Conservation (phyloP, 2,797 vertebrate genomes). For the Phoxinus dragarum region DNA sequence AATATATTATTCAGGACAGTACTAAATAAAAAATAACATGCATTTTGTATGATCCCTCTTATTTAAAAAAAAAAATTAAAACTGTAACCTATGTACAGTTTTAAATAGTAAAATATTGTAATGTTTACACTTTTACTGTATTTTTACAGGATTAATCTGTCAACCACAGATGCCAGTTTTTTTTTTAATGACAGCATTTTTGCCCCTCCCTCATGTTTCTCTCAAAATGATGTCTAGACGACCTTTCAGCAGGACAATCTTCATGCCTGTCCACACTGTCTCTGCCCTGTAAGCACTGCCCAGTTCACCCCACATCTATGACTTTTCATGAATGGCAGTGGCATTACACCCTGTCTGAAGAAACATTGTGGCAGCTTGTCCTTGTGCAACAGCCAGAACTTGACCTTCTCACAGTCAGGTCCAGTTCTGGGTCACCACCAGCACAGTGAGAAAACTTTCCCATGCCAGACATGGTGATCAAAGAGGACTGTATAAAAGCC, state of each 20-base stretch:
- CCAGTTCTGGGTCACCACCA: constrained; percentile 1
- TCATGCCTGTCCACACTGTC: neutral
- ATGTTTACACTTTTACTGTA: no score
- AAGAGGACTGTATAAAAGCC: neutral
- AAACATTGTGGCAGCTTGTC: constrained; percentile 1
- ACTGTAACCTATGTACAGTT: no score
- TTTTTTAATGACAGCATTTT: neutral
- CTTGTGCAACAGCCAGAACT: neutral
- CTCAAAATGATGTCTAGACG: neutral
- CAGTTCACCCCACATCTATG: constrained; percentile 1
- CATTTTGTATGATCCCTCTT: no score
- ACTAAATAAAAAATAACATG: no score
- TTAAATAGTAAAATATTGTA: no score
- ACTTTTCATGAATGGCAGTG: neutral
- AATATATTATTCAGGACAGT: no score
- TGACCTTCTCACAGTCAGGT: constrained; percentile 22
- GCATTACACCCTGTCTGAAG: constrained; percentile 2
- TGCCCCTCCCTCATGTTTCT: neutral
- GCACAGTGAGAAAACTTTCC: neutral
- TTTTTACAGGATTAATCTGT: no score
- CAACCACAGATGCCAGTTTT: no score
- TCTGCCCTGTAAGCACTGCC: neutral
- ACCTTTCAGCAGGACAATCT: neutral
- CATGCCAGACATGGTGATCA: constrained; percentile 6
- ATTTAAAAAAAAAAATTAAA: no score